Evolutionary conservation across 2,797 vertebrate species (phyloP).

Genomic region (Sandelia bainsii): DNA sequence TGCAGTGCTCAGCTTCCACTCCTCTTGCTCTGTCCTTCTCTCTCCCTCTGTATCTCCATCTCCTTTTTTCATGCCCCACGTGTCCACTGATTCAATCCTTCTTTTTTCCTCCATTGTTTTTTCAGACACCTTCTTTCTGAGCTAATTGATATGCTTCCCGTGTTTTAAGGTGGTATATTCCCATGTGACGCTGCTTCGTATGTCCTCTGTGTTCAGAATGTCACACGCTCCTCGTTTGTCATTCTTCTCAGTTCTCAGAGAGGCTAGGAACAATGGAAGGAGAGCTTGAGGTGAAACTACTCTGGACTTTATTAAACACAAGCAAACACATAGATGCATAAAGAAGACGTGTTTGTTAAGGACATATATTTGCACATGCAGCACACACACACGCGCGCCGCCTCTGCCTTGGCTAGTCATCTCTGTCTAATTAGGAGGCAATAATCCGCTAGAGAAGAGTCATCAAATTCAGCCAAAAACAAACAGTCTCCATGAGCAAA

Average conservation of each 20-base stretch:
- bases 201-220: slow-evolving; percentile 66
- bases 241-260: slow-evolving; percentile 66
- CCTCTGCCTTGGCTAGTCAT: slow-evolving; percentile 81
- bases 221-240: slow-evolving; percentile 72
- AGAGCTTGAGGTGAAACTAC: slow-evolving; percentile 66
- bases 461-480: slow-evolving; percentile 83
- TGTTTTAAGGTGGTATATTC: slow-evolving; percentile 64
- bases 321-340: slow-evolving; percentile 17
- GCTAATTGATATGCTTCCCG: slow-evolving; percentile 59
- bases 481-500: slow-evolving; percentile 76
- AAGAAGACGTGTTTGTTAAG: slow-evolving; percentile 34
- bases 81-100: slow-evolving; percentile 30
- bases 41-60: slow-evolving; percentile 47
- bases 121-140: slow-evolving; percentile 21
- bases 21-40: slow-evolving; percentile 36
- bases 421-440: slow-evolving; percentile 84
- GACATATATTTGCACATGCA: slow-evolving; percentile 36
- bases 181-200: slow-evolving; percentile 48
- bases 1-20: slow-evolving; percentile 51
- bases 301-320: slow-evolving; percentile 26
- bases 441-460: slow-evolving; percentile 84
- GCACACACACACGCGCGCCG: slow-evolving; percentile 37
- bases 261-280: slow-evolving; percentile 60
- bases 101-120: slow-evolving; percentile 33
- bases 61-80: slow-evolving; percentile 54